phyloP scores from a whole-genome alignment of 2,113 vertebrate genomes.

The Pheucticus melanocephalus region DNA sequence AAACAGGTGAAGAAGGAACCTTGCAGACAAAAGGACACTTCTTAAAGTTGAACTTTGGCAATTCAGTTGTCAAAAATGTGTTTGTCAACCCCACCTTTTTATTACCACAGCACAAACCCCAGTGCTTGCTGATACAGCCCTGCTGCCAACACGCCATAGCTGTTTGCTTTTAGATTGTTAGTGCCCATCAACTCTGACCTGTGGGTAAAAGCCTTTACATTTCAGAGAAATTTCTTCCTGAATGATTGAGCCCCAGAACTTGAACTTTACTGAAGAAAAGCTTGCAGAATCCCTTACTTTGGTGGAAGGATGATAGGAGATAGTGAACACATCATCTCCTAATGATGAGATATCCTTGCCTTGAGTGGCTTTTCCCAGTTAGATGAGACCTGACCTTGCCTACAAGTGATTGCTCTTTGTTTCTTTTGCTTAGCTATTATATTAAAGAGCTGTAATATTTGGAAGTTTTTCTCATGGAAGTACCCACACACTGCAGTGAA shows the following conservation, averaged over 20 bases:
- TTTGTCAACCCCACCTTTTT: neutral
- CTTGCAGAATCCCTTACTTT: neutral
- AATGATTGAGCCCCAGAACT: neutral
- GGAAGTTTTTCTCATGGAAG: neutral
- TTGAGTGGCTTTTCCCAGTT: neutral
- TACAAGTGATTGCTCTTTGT: neutral
- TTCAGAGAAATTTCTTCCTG: neutral
- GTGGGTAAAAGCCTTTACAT: neutral
- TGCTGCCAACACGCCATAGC: neutral
- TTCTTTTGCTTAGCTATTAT: neutral
- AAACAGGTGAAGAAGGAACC: neutral
- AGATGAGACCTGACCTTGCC: neutral
- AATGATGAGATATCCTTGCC: neutral
- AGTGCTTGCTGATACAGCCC: neutral
- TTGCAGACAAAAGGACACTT: accelerated
- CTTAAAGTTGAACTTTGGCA: neutral
- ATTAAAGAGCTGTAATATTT: neutral
- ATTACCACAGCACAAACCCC: neutral
- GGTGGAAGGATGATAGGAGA: neutral
- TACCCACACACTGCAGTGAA: neutral
- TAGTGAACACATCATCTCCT: accelerated
- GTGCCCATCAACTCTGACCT: neutral
- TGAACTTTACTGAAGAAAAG: neutral
- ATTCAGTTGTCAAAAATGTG: neutral
- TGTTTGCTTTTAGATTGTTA: neutral